phyloP scores from a whole-genome alignment of 35 echinoderm and acorn worm species.

The Heliocidaris erythrogramma region DNA sequence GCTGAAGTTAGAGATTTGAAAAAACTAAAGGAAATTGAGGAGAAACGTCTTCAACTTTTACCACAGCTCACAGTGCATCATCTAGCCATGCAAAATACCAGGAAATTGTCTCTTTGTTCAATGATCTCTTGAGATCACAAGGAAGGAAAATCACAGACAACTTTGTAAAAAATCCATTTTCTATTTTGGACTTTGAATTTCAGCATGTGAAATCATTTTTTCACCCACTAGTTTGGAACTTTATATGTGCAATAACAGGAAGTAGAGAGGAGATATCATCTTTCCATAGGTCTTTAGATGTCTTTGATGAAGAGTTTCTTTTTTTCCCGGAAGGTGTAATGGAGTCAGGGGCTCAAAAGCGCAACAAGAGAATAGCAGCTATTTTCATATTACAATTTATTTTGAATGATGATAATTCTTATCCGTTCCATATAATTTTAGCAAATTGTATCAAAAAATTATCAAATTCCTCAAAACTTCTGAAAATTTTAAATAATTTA shows the following conservation, averaged over 20 bases:
- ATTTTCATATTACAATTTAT: slow-evolving; percentile 53
- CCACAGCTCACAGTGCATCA: background rate
- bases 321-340: background rate
- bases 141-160: background rate
- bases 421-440: slow-evolving; percentile 57
- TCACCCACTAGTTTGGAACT: slow-evolving; percentile 1
- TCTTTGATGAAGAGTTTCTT: background rate
- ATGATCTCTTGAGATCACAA: background rate
- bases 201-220: background rate
- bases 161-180: background rate
- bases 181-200: slow-evolving; percentile 16
- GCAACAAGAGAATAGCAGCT: background rate
- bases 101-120: background rate
- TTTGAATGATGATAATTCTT: slow-evolving; percentile 54
- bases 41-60: no score
- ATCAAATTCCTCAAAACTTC: slow-evolving; percentile 56
- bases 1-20: background rate
- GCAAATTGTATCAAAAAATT: slow-evolving; percentile 57
- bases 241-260: background rate
- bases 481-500: slow-evolving; percentile 51
- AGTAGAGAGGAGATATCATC: background rate
- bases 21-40: background rate
- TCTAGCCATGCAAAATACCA: background rate
- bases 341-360: background rate
- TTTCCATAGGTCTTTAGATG: background rate